A percentile compares a stretch with the other conserved stretches of the same genome.
These are phyloP conservation scores for Dascillus cervinus DNA, from an alignment of 2,888 invertebrate genomes.

Conservation along the genomic window DNA sequence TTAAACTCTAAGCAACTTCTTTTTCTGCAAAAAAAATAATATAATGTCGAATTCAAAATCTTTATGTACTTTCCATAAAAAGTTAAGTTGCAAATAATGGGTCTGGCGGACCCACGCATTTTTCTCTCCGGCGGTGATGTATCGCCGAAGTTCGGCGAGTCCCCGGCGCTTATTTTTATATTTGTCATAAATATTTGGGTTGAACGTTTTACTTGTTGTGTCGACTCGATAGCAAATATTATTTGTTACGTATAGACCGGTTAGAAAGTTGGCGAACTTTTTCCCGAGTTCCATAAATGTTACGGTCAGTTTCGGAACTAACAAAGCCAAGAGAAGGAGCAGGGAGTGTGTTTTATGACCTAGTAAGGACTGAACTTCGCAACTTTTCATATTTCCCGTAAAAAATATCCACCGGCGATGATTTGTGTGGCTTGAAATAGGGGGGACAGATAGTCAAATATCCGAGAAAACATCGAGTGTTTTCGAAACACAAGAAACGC, in stretches of 20 bases:
- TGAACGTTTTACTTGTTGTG: neutral
- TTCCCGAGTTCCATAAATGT: constrained; percentile 25
- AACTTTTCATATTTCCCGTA: constrained; percentile 27
- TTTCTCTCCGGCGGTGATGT: too few relatives aligned
- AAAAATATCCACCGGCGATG: constrained; percentile 10
- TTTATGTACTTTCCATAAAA: too few relatives aligned
- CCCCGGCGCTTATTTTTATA: too few relatives aligned
- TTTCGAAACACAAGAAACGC: neutral
- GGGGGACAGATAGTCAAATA: neutral
- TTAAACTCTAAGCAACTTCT: too few relatives aligned
- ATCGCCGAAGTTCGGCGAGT: too few relatives aligned
- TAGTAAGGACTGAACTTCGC: constrained; percentile 22
- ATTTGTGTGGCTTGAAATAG: constrained; percentile 6
- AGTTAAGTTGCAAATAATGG: too few relatives aligned
- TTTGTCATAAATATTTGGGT: constrained; percentile 8
- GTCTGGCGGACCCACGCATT: too few relatives aligned
- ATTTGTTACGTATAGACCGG: constrained; percentile 14
- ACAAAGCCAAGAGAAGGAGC: constrained; percentile 15
- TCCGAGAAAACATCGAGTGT: neutral
- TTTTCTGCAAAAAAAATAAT: too few relatives aligned
- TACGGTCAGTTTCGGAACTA: constrained; percentile 26
- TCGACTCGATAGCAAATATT: constrained; percentile 8
- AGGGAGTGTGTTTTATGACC: constrained; percentile 28
- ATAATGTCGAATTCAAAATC: too few relatives aligned
- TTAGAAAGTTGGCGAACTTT: constrained; percentile 14